Evolutionary conservation across 2,113 vertebrate genomes (phyloP), one percentile per base, ranked within the genome.

Genomic region (Antechinus flavipes): DNA sequence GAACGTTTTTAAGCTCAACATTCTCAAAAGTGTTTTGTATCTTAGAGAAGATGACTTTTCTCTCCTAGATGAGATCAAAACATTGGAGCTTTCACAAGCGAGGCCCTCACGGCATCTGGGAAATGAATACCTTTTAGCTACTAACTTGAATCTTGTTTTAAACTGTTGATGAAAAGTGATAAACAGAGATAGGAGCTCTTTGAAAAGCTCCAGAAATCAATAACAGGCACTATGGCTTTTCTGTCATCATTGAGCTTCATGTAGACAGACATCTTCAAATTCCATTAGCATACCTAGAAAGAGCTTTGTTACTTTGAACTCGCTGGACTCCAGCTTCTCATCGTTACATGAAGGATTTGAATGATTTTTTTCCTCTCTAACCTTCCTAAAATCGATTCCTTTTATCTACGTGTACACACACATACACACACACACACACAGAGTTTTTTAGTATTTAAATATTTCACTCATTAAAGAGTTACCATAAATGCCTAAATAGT

Each of bases 341-440:
- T 3, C 58, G 3, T 5, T 14, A 68, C 58, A 35, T 68, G 30
- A 68, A 68, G 35, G 30, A 35, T 68, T 35, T 68, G 11, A 68
- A 68, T 35, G 11, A 68, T 58, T 26, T 30, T 61, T 68, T 68
- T 16, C 58, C 50, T 68, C 11, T 68, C 30, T 68, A 68, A 68
- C 30, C 0, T 35, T 3, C 58, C 27, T 9, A 68, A 68, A 14
- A 35, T 3, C 27, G 35, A 27, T 68, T 68, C 26, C 56, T 58
- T 68, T 3, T 68, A 68, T 68, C 30, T 4, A 8, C 0, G 1
- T 1, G 24, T 1, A 12, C 0, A 30, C 2, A 53, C 22, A 46
- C 0, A 42, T 4, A 24, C 27, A 16, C 0, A 14, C 2, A 1
- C 9, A 14, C 2, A 1, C 9, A 12, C 0, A 30, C 2, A 53